phyloP scores from a whole-genome alignment of 2,113 vertebrate genomes.

The Ranitomeya imitator region DNA sequence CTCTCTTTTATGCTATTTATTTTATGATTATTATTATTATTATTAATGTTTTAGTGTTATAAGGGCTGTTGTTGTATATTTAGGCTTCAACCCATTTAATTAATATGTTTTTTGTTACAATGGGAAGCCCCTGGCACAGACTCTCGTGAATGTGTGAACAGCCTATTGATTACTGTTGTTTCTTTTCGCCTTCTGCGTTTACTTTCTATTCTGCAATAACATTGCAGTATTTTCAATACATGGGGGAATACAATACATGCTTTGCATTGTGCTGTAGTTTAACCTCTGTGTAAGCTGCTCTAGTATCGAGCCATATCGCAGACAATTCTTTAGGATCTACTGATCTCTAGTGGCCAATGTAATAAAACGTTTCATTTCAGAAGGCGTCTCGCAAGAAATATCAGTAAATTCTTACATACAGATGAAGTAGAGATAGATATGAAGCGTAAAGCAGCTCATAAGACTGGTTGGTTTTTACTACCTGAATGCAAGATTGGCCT shows the following conservation, averaged over 20 bases:
- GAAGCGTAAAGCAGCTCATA: background rate
- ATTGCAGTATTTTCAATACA: slow-evolving; percentile 60
- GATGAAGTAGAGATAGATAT: background rate
- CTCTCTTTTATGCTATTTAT: background rate
- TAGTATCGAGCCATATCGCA: slow-evolving; percentile 32
- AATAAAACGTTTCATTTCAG: slow-evolving; percentile 38
- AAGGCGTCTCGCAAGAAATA: background rate
- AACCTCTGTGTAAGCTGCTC: slow-evolving; percentile 57
- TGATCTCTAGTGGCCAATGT: slow-evolving; percentile 70
- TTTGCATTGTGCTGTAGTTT: slow-evolving; percentile 59
- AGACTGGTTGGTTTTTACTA: background rate
- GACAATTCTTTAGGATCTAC: slow-evolving; percentile 69
- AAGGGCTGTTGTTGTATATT: background rate
- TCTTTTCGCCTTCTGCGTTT: slow-evolving; percentile 57
- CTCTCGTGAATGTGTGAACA: slow-evolving; percentile 52
- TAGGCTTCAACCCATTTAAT: background rate
- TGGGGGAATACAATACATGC: slow-evolving; percentile 56
- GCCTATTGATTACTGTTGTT: slow-evolving; percentile 55
- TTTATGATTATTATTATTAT: background rate
- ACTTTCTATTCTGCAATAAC: slow-evolving; percentile 61
- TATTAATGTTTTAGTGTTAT: background rate
- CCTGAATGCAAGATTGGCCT: background rate
- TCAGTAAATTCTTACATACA: background rate
- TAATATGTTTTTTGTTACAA: background rate
- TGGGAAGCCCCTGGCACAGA: slow-evolving; percentile 28